Percentiles rank a stretch among this genome's conserved stretches.
These are phyloP conservation scores for Cassiopea andromeda DNA, from an alignment of 30 jellyfish, hydroid and myxozoan species.

Conservation along the genomic window DNA sequence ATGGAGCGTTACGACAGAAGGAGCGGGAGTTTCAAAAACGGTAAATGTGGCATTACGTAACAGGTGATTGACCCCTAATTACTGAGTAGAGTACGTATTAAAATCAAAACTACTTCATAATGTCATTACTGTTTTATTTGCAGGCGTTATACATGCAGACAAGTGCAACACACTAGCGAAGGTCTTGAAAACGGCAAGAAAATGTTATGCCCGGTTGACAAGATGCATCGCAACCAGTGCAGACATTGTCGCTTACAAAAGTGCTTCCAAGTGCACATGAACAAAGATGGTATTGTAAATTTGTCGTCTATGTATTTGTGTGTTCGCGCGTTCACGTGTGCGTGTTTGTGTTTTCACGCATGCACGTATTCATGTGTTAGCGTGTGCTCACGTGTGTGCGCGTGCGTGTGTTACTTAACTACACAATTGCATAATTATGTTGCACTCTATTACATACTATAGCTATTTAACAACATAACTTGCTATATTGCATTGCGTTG, in stretches of 20 bases:
- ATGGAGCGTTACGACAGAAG: too few species aligned
- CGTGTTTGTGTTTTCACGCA: neutral
- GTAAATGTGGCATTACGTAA: too few species aligned
- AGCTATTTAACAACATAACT: too few species aligned
- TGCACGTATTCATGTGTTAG: neutral
- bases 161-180: constrained; percentile 66
- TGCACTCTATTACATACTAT: too few species aligned
- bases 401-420: neutral
- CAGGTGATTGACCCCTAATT: too few species aligned
- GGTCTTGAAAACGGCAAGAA: constrained; percentile 29
- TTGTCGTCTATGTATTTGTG: neutral
- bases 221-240: constrained; percentile 93
- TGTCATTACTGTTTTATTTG: neutral
- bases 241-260: constrained; percentile 90
- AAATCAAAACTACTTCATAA: neutral
- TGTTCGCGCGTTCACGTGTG: neutral
- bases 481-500: too few species aligned
- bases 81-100: neutral
- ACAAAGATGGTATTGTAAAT: constrained; percentile 78
- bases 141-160: constrained; percentile 95
- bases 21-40: too few species aligned
- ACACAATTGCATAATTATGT: too few species aligned
- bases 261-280: constrained; percentile 91
- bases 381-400: neutral
- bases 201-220: constrained; percentile 82